phyloP scores from a whole-genome alignment of 2,888 invertebrate genomes.

The Pocota personata region DNA sequence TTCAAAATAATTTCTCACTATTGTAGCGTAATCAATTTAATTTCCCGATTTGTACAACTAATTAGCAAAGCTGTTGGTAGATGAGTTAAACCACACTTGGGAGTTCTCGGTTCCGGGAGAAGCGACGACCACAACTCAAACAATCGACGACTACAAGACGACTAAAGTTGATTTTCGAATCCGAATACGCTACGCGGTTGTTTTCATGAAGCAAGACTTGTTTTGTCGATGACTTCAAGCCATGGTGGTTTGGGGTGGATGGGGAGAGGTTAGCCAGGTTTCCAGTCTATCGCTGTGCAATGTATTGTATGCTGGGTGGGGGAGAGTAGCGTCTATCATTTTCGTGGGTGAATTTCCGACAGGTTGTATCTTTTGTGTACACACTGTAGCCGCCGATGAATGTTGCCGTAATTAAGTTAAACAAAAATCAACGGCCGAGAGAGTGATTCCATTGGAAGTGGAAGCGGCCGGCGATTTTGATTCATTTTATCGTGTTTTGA shows the following conservation, averaged over 20 bases:
- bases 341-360: not conserved
- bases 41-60: not conserved
- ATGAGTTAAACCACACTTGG: not conserved
- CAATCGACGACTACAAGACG: conserved; percentile 47
- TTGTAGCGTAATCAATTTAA: not conserved
- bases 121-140: conserved; percentile 47
- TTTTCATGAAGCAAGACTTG: conserved; percentile 62
- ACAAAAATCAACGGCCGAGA: not conserved
- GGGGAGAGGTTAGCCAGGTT: conserved; percentile 14
- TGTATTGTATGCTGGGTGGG: not conserved
- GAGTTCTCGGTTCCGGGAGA: not conserved
- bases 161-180: conserved; percentile 60
- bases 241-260: conserved; percentile 4
- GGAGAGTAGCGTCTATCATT: not conserved
- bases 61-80: not conserved
- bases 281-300: not conserved
- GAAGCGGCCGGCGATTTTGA: not conserved
- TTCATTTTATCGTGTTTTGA: not conserved
- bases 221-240: conserved; percentile 51
- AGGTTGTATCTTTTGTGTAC: conserved; percentile 16
- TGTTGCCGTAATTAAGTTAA: not conserved
- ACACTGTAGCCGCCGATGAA: conserved; percentile 27
- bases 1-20: conserved; percentile 19
- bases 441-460: conserved; percentile 3
- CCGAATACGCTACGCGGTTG: conserved; percentile 25